These are phyloP conservation scores for Lordiphosa stackelbergi DNA, from an alignment of 1,140 invertebrate species.

Conservation along the genomic window DNA sequence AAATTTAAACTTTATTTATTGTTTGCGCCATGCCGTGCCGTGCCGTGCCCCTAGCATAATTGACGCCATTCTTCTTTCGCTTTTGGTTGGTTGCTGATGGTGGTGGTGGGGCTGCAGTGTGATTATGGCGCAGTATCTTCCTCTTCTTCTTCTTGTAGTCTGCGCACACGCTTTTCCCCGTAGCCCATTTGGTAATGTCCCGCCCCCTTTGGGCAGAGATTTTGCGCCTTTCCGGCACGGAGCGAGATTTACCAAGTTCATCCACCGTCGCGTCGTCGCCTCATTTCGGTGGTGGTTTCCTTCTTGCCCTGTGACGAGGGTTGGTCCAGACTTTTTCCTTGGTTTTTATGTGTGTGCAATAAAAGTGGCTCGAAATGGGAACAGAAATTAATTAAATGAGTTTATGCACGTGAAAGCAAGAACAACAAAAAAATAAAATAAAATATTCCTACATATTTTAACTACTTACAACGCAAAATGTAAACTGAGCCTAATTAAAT, in stretches of 20 bases:
- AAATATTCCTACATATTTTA: slow-evolving; percentile 19
- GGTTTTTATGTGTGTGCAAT: slow-evolving; percentile 18
- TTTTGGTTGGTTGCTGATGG: slow-evolving; percentile 13
- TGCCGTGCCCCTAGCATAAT: slow-evolving; percentile 49
- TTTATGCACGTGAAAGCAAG: slow-evolving; percentile 71
- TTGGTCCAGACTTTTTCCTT: slow-evolving; percentile 3
- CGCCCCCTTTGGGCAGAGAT: slow-evolving; percentile 43
- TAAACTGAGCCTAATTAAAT: slow-evolving; percentile 76
- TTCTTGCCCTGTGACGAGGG: slow-evolving; percentile 19
- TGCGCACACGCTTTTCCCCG: slow-evolving; percentile 10
- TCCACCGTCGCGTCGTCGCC: slow-evolving; percentile 38
- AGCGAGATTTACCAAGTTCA: slow-evolving; percentile 55
- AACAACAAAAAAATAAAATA: slow-evolving; percentile 19
- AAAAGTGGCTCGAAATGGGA: slow-evolving; percentile 7
- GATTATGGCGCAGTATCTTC: slow-evolving; percentile 12
- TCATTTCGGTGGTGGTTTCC: slow-evolving; percentile 36
- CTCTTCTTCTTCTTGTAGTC: slow-evolving; percentile 2
- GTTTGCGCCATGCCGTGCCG: slow-evolving; percentile 66
- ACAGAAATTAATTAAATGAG: slow-evolving; percentile 68
- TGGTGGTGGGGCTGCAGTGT: slow-evolving; percentile 23
- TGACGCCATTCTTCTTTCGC: slow-evolving; percentile 42
- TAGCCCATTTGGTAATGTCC: slow-evolving; percentile 8
- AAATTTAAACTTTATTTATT: slow-evolving; percentile 72
- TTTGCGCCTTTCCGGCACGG: slow-evolving; percentile 58
- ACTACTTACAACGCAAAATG: slow-evolving; percentile 47